Conservation (phyloP, 2,797 vertebrate genomes). For the Delichon dasypus region DNA sequence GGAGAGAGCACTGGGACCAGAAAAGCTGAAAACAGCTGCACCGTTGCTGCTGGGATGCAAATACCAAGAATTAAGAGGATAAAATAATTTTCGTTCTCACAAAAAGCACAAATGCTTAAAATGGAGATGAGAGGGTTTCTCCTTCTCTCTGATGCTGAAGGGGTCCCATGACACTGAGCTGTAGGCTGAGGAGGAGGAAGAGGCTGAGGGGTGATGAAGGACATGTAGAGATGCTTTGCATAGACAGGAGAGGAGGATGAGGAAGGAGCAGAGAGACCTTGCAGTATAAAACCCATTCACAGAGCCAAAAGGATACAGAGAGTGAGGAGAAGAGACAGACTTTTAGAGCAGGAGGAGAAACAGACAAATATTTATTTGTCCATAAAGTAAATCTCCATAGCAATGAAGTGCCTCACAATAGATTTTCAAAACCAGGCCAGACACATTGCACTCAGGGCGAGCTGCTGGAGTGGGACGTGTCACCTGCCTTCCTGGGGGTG, state of each 20-base stretch:
- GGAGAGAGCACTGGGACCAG: fast-evolving
- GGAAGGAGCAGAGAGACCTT: background rate
- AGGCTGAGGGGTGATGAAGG: background rate
- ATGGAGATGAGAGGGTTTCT: background rate
- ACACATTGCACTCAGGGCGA: fast-evolving
- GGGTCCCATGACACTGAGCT: background rate
- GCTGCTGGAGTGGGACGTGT: background rate
- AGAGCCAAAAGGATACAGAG: background rate
- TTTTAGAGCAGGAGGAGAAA: background rate
- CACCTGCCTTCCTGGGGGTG: background rate
- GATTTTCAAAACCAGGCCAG: constrained; percentile 1
- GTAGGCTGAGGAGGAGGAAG: background rate
- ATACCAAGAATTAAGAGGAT: background rate
- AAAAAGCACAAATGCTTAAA: background rate
- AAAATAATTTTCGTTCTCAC: background rate
- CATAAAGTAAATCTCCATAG: constrained; percentile 13
- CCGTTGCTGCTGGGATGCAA: background rate
- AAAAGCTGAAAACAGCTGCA: background rate
- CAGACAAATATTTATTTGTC: constrained; percentile 48
- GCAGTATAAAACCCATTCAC: background rate
- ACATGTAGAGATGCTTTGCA: background rate
- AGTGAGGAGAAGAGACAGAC: background rate
- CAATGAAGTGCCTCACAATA: constrained; percentile 1
- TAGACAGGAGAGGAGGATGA: background rate
- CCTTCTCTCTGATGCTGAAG: background rate